Evolutionary conservation across 2,113 vertebrate species (phyloP), one percentile per base, ranked within the genome.

Genomic region (Marmota monax): DNA sequence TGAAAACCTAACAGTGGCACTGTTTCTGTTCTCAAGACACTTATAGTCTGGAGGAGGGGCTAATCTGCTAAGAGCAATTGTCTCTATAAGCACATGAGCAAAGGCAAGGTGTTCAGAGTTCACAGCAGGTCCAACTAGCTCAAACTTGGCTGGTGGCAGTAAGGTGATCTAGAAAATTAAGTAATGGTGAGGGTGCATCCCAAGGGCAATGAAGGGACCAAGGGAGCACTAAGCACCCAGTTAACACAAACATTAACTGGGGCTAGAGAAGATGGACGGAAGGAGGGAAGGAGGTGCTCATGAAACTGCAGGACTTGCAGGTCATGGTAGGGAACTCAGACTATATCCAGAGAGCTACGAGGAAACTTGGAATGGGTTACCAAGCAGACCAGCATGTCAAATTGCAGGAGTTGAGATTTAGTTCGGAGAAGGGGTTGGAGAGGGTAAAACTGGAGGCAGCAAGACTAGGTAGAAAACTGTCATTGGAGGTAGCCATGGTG

Each of bases 41-140:
- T 56, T 34, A 14, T 11, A 22, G 27, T 27, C 2, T 5, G 18
- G 25, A 11, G n/a, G n/a, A 1, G 42, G 39, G 2, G n/a, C 78
- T 73, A 74, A 85, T 37, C 27, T 0, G 0, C 5, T 4, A 25
- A 76, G 2, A 2, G 1, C 2, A 23, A 18, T 56, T 53, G 25
- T 45, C 63, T 69, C 23, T 14, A 13, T 20, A 51, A 69, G 42
- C 20, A 16, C 16, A 27, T 37, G 39, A 65, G 82, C 27, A 16
- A 84, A 70, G 18, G 56, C 34, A 22, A 65, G 5, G 10, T 67
- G 17, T 29, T 72, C 3, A 1, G 6, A 11, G 39, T 3, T 73
- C 37, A 61, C 3, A 0, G 2, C 22, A 17, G 9, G 8, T n/a
- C 58, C 69, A 77, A 23, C 22, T 16, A 39, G 63, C 10, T 37